Percentiles rank a stretch among this genome's conserved stretches.
These are phyloP conservation scores for Pangasius djambal DNA, from an alignment of 2,797 vertebrate genomes.

Conservation along the genomic window DNA sequence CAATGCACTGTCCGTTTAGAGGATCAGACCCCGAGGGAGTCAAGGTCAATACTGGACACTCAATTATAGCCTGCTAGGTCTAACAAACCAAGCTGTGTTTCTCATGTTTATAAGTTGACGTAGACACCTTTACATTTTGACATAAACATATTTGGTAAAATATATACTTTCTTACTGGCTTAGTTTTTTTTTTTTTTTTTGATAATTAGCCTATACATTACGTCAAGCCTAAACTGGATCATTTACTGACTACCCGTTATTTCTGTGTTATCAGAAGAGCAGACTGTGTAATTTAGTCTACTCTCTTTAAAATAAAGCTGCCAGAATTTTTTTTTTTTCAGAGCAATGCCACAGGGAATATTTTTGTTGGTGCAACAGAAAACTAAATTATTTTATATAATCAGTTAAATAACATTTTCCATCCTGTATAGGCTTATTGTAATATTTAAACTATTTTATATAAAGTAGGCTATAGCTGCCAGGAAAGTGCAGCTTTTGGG, in stretches of 20 bases:
- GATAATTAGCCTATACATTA: not conserved
- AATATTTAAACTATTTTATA: not conserved
- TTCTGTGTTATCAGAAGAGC: not conserved
- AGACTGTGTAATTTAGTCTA: not conserved
- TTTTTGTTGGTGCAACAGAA: not conserved
- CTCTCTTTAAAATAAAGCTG: not conserved
- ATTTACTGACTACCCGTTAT: not conserved
- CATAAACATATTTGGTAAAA: not conserved
- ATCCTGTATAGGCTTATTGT: not conserved
- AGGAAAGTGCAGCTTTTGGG: not conserved
- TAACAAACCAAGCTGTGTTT: not conserved
- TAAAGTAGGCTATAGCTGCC: not conserved
- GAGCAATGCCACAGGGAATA: not conserved
- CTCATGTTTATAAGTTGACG: not conserved
- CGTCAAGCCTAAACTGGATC: not conserved
- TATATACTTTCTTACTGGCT: not conserved
- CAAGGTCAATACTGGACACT: constrained; percentile 41
- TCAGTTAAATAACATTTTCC: not conserved
- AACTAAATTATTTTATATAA: not conserved
- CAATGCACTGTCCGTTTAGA: constrained; percentile 46
- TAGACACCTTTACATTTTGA: not conserved
- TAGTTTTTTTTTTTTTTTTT: not conserved
- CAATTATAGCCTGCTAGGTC: not conserved
- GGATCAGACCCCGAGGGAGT: constrained; percentile 15
- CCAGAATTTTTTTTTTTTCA: not conserved